Conservation (phyloP, 1,140 invertebrate species). For the Daktulosphaira vitifoliae region DNA sequence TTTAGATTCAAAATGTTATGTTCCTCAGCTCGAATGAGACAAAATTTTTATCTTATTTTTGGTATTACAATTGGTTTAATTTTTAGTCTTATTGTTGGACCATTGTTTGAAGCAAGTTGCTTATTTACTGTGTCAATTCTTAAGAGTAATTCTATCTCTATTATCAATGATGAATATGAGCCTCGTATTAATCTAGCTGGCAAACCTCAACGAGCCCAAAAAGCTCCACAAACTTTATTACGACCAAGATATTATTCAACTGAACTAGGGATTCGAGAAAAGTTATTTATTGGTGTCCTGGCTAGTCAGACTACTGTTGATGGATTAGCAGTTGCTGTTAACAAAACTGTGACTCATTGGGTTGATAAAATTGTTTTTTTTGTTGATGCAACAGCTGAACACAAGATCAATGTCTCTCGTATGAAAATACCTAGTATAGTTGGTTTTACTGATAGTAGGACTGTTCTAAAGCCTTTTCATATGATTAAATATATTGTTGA, state of each 20-base stretch:
- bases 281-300: slow-evolving; percentile 76
- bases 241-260: slow-evolving; percentile 85
- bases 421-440: slow-evolving; percentile 60
- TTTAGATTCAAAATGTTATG: slow-evolving; percentile 20
- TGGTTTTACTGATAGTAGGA: slow-evolving; percentile 67
- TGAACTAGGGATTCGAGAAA: slow-evolving; percentile 81
- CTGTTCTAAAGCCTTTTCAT: slow-evolving; percentile 67
- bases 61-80: slow-evolving; percentile 35
- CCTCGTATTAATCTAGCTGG: slow-evolving; percentile 49
- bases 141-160: slow-evolving; percentile 28
- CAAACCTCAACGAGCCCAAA: slow-evolving; percentile 48
- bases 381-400: slow-evolving; percentile 59
- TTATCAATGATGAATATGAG: slow-evolving; percentile 47
- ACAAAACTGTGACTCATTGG: slow-evolving; percentile 67
- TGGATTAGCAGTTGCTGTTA: slow-evolving; percentile 62
- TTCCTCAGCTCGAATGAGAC: slow-evolving; percentile 30
- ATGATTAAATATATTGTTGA: slow-evolving; percentile 81
- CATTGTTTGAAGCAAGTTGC: slow-evolving; percentile 31
- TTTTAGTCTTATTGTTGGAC: slow-evolving; percentile 27
- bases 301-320: slow-evolving; percentile 62
- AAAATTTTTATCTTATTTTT: slow-evolving; percentile 35
- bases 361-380: slow-evolving; percentile 69
- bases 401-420: slow-evolving; percentile 54
- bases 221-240: slow-evolving; percentile 49
- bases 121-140: slow-evolving; percentile 34